Base-by-base conservation (phyloP, 2,797 vertebrate species). In the Halcyon smyrnensis region DNA sequence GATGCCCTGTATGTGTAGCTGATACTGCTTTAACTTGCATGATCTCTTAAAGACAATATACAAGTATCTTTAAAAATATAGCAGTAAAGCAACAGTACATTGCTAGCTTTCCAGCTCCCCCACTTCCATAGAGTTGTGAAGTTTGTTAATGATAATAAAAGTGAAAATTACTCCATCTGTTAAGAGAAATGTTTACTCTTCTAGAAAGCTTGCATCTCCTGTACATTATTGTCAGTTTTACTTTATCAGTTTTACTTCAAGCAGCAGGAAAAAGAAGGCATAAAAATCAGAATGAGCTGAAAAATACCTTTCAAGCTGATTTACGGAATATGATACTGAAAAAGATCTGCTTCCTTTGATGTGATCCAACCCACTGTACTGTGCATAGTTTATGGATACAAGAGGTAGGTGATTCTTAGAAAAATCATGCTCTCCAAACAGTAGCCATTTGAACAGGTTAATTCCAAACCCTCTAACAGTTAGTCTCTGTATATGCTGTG, bases 221-320 rank as follows among this genome's bases (percentile, higher is more conserved):
- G 41, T 56, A 91, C 80, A 60, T 95, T 90, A 80, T 96, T 95
- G 95, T 94, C 87, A 77, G 82, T 91, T 94, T 90, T 89, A 93
- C 91, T 95, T 93, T 95, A 93, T 93, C 95, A 93, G 68, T 96
- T 96, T 95, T 95, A 90, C 80, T 87, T 95, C 94, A 92, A 95
- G 77, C 96, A 95, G 95, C 85, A 87, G 96, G 90, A 74, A 94
- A 94, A 96, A 95, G 91, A 86, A 94, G 91, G 81, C 93, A 96
- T 95, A 95, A 96, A 95, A 96, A 84, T 95, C 90, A 94, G 95
- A 95, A 97, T 90, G 77, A 94, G 63, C 85, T 90, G 87, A 89
- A 94, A 96, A 96, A 95, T 89, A 77, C 83, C 90, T 92, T 96
- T 95, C 95, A 93, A 90, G 90, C 56, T 96, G 93, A 96, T 94